phyloP scores from a whole-genome alignment of 2,797 vertebrate species.

The Babyrousa celebensis region DNA sequence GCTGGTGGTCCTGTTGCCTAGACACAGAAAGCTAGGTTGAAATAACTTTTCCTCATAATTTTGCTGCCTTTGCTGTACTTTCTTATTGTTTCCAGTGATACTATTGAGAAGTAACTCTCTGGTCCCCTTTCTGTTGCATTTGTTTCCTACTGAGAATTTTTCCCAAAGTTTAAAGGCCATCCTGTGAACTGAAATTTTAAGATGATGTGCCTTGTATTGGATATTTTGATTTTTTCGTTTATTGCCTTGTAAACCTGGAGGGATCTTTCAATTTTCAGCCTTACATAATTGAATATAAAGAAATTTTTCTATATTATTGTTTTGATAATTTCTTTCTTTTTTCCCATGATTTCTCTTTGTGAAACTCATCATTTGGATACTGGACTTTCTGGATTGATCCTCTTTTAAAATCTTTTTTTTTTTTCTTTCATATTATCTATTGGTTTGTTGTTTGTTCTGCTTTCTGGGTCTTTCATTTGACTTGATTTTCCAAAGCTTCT shows the following conservation, averaged over 20 bases:
- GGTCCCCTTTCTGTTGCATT: not conserved
- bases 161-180: no score
- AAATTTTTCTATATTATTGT: not conserved
- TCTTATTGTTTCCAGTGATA: not conserved
- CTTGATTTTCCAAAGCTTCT: slow-evolving; percentile 41
- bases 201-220: not conserved
- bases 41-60: not conserved
- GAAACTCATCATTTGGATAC: not conserved
- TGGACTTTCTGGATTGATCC: not conserved
- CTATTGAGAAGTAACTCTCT: not conserved
- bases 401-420: not conserved
- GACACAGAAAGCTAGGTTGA: not conserved
- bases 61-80: not conserved
- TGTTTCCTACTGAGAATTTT: not conserved
- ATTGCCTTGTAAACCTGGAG: not conserved
- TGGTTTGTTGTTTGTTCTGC: not conserved
- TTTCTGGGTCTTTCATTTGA: slow-evolving; percentile 33
- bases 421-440: not conserved
- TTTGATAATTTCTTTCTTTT: slow-evolving; percentile 31
- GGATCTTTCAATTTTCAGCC: not conserved
- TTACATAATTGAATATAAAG: not conserved
- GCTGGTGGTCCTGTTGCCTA: not conserved
- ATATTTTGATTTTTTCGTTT: not conserved
- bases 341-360: not conserved
- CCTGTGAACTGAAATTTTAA: not conserved